phyloP scores from a whole-genome alignment of 2,888 invertebrate genomes.

The Andricus curvator region DNA sequence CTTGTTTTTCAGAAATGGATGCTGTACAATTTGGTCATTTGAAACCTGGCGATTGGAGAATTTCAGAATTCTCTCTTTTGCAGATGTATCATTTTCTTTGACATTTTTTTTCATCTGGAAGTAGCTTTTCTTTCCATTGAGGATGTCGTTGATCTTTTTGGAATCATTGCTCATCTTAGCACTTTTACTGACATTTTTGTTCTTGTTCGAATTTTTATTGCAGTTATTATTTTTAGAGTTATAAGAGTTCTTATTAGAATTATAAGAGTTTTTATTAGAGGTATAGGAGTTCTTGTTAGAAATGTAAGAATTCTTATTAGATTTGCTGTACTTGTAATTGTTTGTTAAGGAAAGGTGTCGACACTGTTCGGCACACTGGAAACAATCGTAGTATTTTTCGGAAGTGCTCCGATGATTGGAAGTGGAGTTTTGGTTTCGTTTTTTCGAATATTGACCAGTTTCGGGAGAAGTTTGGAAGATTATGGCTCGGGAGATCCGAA shows the following conservation, averaged over 20 bases:
- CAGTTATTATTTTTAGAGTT: not conserved
- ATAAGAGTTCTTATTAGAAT: conserved; percentile 30
- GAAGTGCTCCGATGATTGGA: conserved; percentile 62
- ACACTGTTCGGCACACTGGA: conserved; percentile 74
- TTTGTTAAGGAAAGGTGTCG: conserved; percentile 66
- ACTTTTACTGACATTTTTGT: not conserved
- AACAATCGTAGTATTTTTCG: conserved; percentile 75
- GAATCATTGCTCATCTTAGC: not conserved
- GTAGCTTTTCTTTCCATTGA: conserved; percentile 41
- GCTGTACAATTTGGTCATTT: not conserved
- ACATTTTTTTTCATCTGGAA: conserved; percentile 4
- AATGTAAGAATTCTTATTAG: conserved; percentile 46
- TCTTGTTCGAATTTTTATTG: not conserved
- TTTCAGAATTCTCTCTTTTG: conserved; percentile 16
- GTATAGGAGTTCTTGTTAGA: conserved; percentile 47
- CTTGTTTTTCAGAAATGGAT: not conserved
- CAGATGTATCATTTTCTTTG: conserved; percentile 34
- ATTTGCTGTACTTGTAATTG: conserved; percentile 49
- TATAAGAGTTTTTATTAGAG: conserved; percentile 45
- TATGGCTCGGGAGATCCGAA: conserved; percentile 32
- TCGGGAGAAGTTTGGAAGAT: conserved; percentile 7
- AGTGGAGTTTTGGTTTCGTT: conserved; percentile 12
- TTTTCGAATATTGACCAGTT: not conserved
- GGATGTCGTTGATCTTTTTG: conserved; percentile 43
- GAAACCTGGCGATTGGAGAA: not conserved